Base-by-base conservation (phyloP, 2,888 invertebrate genomes). In the Elegia similella region DNA sequence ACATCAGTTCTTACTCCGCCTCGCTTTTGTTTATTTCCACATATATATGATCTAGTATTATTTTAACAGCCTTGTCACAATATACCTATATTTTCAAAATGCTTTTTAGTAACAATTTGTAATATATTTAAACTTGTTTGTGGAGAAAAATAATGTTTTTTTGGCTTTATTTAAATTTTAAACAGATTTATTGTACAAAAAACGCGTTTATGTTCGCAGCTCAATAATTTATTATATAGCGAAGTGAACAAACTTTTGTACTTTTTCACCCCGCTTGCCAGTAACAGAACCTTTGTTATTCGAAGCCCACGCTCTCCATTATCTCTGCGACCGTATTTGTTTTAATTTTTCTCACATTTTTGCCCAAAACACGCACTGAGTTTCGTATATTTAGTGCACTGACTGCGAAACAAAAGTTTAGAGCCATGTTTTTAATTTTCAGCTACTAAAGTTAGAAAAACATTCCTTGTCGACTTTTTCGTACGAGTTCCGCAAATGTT, bases 211-310 rank as follows among this genome's bases (percentile, higher is more conserved):
- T 68, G 69, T 73, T 69, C 65, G 65, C 63, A 65, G 66, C 66
- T 68, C 69, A 69, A 75, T 80, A n/a, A n/a, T n/a, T n/a, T n/a
- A n/a, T 76, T 81, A 77, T 78, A 66, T 69, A 69, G 66, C 61
- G 68, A 63, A 67, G 69, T 70, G 72, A 72, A 76, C 76, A 90
- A n/a, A 90, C 88, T 90, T 89, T 87, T 77, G 77, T 77, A 87
- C 85, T 89, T 89, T 87, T 88, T 90, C 87, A 89, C 77, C 74
- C 75, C 67, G 83, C 80, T 80, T 88, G 89, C 86, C 90, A 89
- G 71, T 83, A 84, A 79, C 90, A 88, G 84, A 84, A 79, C 76
- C 82, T 78, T 82, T 83, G 86, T 85, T 83, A 84, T 84, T 78
- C 82, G 76, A 82, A 88, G 88, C 87, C 86, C 84, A 72, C 73